Base-by-base conservation (phyloP, 2,113 vertebrate genomes). In the Cephalopterus ornatus region DNA sequence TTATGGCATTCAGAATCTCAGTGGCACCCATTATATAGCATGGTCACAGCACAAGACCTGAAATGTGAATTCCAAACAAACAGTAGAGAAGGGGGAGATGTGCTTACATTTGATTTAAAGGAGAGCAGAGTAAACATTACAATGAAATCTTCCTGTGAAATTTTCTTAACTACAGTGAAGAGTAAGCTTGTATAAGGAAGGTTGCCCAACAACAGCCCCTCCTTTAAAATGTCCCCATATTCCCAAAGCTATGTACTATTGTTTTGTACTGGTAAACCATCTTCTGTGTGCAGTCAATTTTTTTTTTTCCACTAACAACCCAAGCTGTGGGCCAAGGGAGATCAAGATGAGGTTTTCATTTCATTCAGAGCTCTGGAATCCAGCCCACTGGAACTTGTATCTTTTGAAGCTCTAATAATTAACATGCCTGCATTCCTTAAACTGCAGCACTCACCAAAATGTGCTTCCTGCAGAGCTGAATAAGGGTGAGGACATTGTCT, bases 371-470 rank as follows among this genome's bases (percentile, higher is more conserved):
- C 76, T 86, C 80, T 94, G 93, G 79, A 95, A 88, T 91, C 62
- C 76, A 74, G 67, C 78, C 71, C 82, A 75, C 68, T 93, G 65
- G 68, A 95, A 72, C 73, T 78, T 55, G 12, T 59, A 17, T 88
- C 78, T 93, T 96, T 92, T 94, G 94, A 96, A 95, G 67, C 50
- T 90, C 71, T 97, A 94, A 96, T 90, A 97, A 92, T 94, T 88
- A 93, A 92, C 82, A 90, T 88, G 63, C 72, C 78, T 80, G 17
- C 89, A 84, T 92, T 92, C 83, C 56, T 88, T 89, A 44, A 81
- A 80, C 72, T 80, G 39, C 59, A 70, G 46, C 10, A 3, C 63
- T 96, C 46, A 77, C 50, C 75, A 90, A 75, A 95, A 91, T 63
- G 42, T 74, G 39, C 63, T 95, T 86, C 73, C 89, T 92, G 86